Evolutionary conservation across 2,113 vertebrate species (phyloP).

Genomic region (Pseudolaguvia tuberculata): DNA sequence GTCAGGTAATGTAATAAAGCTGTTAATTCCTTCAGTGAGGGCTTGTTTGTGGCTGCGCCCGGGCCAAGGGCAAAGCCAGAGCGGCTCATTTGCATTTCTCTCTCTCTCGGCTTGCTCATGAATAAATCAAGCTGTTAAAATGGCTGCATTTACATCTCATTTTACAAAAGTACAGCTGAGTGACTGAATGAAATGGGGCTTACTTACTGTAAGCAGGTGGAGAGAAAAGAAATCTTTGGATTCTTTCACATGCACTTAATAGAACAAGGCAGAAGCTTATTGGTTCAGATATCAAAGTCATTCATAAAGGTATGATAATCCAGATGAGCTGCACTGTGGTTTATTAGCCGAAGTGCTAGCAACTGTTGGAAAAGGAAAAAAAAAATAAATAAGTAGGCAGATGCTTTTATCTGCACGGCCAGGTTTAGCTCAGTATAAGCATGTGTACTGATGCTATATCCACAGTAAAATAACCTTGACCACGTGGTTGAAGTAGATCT

Average conservation of each 20-base stretch:
- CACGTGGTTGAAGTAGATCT: slow-evolving; percentile 47
- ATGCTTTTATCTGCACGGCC: slow-evolving; percentile 33
- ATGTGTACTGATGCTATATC: slow-evolving; percentile 45
- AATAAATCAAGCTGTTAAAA: slow-evolving; percentile 64
- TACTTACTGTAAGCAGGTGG: slow-evolving; percentile 34
- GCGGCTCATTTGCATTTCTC: slow-evolving; percentile 58
- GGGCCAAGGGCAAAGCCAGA: slow-evolving; percentile 58
- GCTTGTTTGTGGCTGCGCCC: slow-evolving; percentile 61
- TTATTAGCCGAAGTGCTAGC: neutral
- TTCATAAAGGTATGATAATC: slow-evolving; percentile 8
- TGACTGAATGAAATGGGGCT: slow-evolving; percentile 30
- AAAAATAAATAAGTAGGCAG: neutral
- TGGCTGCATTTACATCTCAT: slow-evolving; percentile 64
- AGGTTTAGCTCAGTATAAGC: slow-evolving; percentile 41
- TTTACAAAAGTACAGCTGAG: slow-evolving; percentile 56
- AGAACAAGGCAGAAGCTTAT: neutral
- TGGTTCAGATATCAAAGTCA: slow-evolving; percentile 9
- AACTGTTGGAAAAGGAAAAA: slow-evolving; percentile 16
- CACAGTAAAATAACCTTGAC: slow-evolving; percentile 46
- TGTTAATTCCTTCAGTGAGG: slow-evolving; percentile 60
- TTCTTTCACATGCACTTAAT: slow-evolving; percentile 21
- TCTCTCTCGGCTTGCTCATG: slow-evolving; percentile 56
- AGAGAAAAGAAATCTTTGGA: slow-evolving; percentile 26
- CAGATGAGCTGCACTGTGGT: neutral
- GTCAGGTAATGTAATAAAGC: slow-evolving; percentile 63